These are phyloP conservation scores for Hypomecis atomaria DNA, from an alignment of 2,888 invertebrate genomes.

Conservation along the genomic window DNA sequence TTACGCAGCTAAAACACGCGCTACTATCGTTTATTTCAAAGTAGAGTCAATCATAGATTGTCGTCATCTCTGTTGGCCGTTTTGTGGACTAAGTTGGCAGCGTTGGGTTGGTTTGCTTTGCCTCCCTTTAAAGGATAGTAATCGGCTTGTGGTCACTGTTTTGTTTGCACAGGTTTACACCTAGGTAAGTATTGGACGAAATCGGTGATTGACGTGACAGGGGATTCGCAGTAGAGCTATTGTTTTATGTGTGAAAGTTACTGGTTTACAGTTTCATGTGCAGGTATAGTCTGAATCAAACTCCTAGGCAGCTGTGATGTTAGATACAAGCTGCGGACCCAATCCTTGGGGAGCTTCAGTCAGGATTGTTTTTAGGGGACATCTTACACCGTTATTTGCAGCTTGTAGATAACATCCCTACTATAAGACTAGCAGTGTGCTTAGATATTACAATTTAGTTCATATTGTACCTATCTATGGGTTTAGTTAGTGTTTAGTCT, in stretches of 20 bases:
- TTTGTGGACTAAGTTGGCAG: background rate
- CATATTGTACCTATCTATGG: no score
- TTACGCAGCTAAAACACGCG: background rate
- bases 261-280: no score
- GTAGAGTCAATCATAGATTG: background rate
- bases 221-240: slow-evolving; percentile 15
- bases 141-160: slow-evolving; percentile 61
- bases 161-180: slow-evolving; percentile 45
- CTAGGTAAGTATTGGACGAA: slow-evolving; percentile 29
- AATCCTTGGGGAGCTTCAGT: no score
- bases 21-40: background rate
- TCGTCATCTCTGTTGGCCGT: background rate
- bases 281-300: no score
- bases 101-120: slow-evolving; percentile 65
- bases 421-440: no score
- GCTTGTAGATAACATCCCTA: no score
- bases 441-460: no score
- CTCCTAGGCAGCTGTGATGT: no score
- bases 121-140: slow-evolving; percentile 55
- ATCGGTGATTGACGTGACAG: slow-evolving; percentile 37
- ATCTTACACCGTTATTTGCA: no score
- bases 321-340: no score
- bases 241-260: background rate
- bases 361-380: no score
- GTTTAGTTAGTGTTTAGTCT: no score